Base-by-base conservation (phyloP, 1,140 invertebrate genomes). In the Tyrophagus putrescentiae region DNA sequence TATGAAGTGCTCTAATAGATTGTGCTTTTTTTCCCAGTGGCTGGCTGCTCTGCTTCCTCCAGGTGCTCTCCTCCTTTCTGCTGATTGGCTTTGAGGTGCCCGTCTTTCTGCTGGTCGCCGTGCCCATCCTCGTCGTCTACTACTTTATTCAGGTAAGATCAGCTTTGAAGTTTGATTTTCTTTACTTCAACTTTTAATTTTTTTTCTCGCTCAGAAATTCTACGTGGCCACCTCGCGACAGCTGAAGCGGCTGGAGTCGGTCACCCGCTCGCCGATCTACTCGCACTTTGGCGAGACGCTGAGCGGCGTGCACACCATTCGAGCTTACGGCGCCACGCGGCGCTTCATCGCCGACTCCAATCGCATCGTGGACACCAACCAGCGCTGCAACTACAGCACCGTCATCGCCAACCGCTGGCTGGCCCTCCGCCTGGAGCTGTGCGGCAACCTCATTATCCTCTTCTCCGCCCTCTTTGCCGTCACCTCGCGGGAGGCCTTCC, bases 401-500 rank as follows among this genome's bases (percentile, higher is more conserved):
- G 80, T 87, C 61, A 85, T 89, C 65, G 81, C 86, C 3, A 91
- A 89, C 72, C 80, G 80, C 23, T 97, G 92, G 92, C 73, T 95
- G 27, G 84, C 87, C 0, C 78, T 96, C 4, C 76, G 90, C 31
- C 75, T 97, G 58, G 91, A 96, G 72, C 87, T 91, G 78, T 81
- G 92, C 50, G 89, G 88, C 59, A 93, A 92, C 73, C 72, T 87
- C 36, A 87, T 96, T 63, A 89, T 96, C 61, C 80, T 96, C 65
- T 87, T 86, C 68, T 79, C 90, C 52, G 83, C 87, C 1, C 67
- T 95, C 18, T 91, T 96, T 71, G 83, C 86, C 60, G 90, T 96
- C 2, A 68, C 89, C 31, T 79, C 76, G 33, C 79, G 82, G 58
- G 79, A 85, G 61, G 77, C 70, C 57, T 72, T 63, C 9, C 80